Base-by-base conservation (phyloP, 2,797 vertebrate genomes). In the Microctenopoma steveboyesi region DNA sequence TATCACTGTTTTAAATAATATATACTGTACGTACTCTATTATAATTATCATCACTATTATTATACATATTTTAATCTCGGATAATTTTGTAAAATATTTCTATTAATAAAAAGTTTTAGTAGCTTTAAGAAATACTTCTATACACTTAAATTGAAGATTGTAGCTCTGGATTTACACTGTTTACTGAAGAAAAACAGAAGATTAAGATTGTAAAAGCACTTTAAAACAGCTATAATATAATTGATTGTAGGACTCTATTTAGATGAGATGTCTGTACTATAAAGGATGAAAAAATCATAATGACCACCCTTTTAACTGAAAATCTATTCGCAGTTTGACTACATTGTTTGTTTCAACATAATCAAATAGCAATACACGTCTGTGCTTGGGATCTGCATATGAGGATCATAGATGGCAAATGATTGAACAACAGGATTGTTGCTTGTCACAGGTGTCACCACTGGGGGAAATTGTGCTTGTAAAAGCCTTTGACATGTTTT, bases 401-500 rank as follows among this genome's bases (percentile, higher is more conserved):
- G 61, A 78, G 48, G 51, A 71, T 76, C 55, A 43, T 37, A 67
- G 69, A 58, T 74, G 77, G 70, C 62, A 67, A 71, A 70, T 71
- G 46, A 76, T 69, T 69, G 3, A 57, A 78, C 27, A 59, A 49
- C 59, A 45, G 16, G 43, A 51, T 57, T 56, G 83, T 77, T 53
- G 65, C 43, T 71, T 22, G 30, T 81, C 42, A 70, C 67, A 74
- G 76, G 71, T 4, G 22, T 87, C 75, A 56, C 52, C 71, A 53
- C 54, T 59, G 55, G 35, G 66, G 69, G 50, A 70, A 58, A 64
- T 70, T 89, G 81, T 85, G 85, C 85, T 87, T 76, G 18, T 81
- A 58, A 79, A 83, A 81, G 69, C 70, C 37, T 67, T 52, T 72
- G 35, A 84, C 39, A 59, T 77, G 22, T 33, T 79, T 64, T 43